Conservation (phyloP, 2,888 invertebrate genomes). For the Mimumesa dahlbomi region DNA sequence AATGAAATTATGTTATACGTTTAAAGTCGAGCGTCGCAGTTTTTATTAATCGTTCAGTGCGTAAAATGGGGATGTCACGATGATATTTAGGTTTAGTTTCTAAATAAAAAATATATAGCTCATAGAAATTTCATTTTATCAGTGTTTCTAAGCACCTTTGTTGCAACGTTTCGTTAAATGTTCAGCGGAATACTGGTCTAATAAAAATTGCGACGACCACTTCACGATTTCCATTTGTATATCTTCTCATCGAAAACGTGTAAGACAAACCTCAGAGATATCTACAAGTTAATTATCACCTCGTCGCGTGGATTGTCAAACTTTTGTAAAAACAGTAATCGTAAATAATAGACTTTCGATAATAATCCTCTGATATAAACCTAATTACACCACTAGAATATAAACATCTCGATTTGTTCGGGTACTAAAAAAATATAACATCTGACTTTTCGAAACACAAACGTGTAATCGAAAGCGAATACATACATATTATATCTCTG, state of each 20-base stretch:
- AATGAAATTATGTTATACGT: not conserved
- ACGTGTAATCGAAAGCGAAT: too few relatives aligned
- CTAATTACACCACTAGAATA: not conserved
- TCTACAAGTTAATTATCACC: too few relatives aligned
- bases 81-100: constrained; percentile 22
- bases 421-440: too few relatives aligned
- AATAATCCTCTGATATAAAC: too few relatives aligned
- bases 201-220: constrained; percentile 31
- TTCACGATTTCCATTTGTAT: not conserved
- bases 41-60: constrained; percentile 30
- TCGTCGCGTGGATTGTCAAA: not conserved
- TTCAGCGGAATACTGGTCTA: constrained; percentile 7
- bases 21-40: constrained; percentile 13
- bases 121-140: constrained; percentile 37
- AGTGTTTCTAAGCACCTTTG: constrained; percentile 30
- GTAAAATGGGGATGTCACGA: constrained; percentile 34
- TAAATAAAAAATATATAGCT: constrained; percentile 48
- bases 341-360: not conserved
- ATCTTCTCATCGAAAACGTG: constrained; percentile 31
- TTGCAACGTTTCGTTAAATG: constrained; percentile 22
- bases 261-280: not conserved
- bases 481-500: too few relatives aligned
- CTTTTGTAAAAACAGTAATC: not conserved
- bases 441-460: too few relatives aligned
- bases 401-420: not conserved